Conservation (phyloP, 2,888 invertebrate genomes). For the Lycophotia porphyrea region DNA sequence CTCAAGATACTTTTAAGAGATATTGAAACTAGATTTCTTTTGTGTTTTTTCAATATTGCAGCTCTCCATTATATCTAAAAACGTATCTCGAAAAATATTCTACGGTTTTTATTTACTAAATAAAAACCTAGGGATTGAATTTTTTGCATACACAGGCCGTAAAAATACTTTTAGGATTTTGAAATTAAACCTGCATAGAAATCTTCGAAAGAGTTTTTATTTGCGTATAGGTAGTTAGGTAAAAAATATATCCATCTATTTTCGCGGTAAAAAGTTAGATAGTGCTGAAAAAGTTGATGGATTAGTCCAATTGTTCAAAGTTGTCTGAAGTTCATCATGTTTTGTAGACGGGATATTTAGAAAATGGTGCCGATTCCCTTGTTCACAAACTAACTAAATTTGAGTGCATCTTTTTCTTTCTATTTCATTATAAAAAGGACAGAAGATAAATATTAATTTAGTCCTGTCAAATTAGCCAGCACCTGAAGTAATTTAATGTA, state of each 20-base stretch:
- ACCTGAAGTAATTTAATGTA: too few species aligned
- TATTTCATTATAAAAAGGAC: too few species aligned
- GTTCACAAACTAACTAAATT: too few species aligned
- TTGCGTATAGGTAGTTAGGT: background rate
- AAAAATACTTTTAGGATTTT: background rate
- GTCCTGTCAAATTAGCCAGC: too few species aligned
- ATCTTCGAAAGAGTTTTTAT: background rate
- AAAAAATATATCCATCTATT: background rate
- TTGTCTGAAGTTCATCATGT: background rate
- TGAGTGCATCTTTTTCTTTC: too few species aligned
- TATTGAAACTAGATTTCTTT: background rate
- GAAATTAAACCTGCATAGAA: background rate
- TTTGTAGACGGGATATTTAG: background rate
- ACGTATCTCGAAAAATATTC: background rate
- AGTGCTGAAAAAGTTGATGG: background rate
- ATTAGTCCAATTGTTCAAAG: background rate
- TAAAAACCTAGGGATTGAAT: background rate
- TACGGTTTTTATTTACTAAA: too few species aligned
- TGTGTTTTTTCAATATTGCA: constrained; percentile 1
- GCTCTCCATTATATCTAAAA: background rate
- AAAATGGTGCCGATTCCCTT: too few species aligned
- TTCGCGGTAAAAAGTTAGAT: background rate
- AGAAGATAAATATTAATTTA: too few species aligned
- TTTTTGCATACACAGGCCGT: background rate
- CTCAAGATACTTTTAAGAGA: constrained; percentile 1